Conservation (phyloP, 2,888 invertebrate species). For the Drosophila paramelanica region DNA sequence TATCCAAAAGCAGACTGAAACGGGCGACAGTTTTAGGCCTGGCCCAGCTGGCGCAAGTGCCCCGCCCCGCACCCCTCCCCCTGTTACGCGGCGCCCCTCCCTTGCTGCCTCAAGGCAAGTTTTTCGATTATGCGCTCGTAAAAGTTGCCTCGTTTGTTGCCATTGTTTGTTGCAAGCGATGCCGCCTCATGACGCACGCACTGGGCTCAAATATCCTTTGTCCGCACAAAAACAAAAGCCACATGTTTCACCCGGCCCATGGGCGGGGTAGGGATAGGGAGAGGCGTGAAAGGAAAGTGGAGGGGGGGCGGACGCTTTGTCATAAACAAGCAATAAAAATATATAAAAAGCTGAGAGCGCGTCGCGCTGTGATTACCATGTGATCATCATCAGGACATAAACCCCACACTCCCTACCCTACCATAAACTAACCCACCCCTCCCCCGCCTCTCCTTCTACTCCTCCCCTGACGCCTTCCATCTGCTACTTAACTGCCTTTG, state of each 20-base stretch:
- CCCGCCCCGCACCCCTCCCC: not conserved
- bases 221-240: slow-evolving; percentile 63
- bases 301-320: slow-evolving; percentile 42
- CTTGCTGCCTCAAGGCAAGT: slow-evolving; percentile 44
- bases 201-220: slow-evolving; percentile 61
- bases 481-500: slow-evolving; percentile 25
- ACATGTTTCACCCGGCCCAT: slow-evolving; percentile 42
- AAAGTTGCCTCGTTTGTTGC: slow-evolving; percentile 71
- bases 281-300: too few relatives aligned
- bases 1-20: slow-evolving; percentile 38
- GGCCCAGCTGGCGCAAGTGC: slow-evolving; percentile 5
- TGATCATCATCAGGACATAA: slow-evolving; percentile 62
- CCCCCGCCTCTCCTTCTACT: not conserved
- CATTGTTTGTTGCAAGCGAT: slow-evolving; percentile 34
- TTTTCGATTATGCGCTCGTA: slow-evolving; percentile 78
- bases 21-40: slow-evolving; percentile 55
- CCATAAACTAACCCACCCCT: not conserved
- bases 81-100: not conserved
- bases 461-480: slow-evolving; percentile 10
- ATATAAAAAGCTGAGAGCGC: slow-evolving; percentile 63
- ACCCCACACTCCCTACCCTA: not conserved
- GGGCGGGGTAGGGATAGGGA: not conserved
- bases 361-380: slow-evolving; percentile 61
- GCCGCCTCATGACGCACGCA: slow-evolving; percentile 36
- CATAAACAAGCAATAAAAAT: slow-evolving; percentile 81